phyloP scores from a whole-genome alignment of 2,888 invertebrate genomes.

The Napeogenes inachia region DNA sequence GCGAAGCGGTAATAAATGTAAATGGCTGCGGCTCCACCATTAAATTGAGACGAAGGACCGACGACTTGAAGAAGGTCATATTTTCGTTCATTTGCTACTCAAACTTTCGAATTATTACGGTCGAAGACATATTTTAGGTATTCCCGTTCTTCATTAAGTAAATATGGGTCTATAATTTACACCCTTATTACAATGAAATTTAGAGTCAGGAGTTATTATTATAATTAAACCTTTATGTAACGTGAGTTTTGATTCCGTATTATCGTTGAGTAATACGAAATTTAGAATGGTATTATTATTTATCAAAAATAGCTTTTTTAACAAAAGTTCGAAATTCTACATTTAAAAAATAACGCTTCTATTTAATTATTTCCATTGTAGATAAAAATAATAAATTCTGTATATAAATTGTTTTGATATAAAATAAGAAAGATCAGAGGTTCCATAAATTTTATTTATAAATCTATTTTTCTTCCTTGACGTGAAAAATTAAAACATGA shows the following conservation, averaged over 20 bases:
- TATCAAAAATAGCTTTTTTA: too few relatives aligned
- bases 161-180: conserved; percentile 5
- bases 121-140: conserved; percentile 10
- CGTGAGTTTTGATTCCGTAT: not conserved
- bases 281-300: too few relatives aligned
- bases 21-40: conserved; percentile 48
- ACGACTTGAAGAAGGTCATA: conserved; percentile 48
- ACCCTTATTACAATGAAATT: conserved; percentile 2
- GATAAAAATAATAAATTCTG: too few relatives aligned
- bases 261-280: too few relatives aligned
- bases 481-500: conserved; percentile 22
- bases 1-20: conserved; percentile 51
- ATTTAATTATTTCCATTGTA: too few relatives aligned
- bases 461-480: conserved; percentile 6
- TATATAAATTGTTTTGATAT: not conserved
- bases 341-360: too few relatives aligned
- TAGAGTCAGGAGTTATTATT: not conserved
- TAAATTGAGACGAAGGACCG: conserved; percentile 48
- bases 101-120: conserved; percentile 32
- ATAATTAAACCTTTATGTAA: not conserved
- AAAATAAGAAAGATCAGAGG: not conserved
- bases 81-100: conserved; percentile 47
- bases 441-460: conserved; percentile 2
- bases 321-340: too few relatives aligned
- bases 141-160: conserved; percentile 6